A percentile compares a stretch with the other conserved stretches of the same genome.
These are phyloP conservation scores for Brachypalpus laphriformis DNA, from an alignment of 2,888 invertebrate species.

Conservation along the genomic window DNA sequence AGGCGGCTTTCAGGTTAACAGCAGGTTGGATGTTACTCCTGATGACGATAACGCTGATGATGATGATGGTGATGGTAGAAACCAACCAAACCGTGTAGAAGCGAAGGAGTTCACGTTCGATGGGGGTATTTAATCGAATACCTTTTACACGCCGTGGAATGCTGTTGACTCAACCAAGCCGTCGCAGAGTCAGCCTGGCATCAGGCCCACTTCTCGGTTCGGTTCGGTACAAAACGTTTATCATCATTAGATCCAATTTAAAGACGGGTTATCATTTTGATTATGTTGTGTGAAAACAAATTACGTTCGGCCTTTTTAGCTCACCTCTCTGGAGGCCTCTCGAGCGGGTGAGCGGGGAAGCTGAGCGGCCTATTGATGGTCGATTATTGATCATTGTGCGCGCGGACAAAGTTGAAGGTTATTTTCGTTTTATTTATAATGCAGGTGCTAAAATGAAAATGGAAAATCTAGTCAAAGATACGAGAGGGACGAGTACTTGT, in stretches of 20 bases:
- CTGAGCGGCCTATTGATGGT: constrained; percentile 37
- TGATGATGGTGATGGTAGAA: constrained; percentile 53
- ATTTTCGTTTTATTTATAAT: constrained; percentile 36
- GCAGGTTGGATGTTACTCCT: constrained; percentile 71
- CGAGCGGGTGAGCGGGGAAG: not conserved
- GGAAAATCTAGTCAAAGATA: constrained; percentile 27
- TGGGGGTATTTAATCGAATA: constrained; percentile 82
- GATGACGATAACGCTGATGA: constrained; percentile 73
- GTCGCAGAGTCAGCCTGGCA: not conserved
- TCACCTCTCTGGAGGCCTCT: too few relatives aligned
- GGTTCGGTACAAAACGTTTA: constrained; percentile 79
- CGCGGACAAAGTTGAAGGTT: constrained; percentile 73
- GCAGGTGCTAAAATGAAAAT: constrained; percentile 67
- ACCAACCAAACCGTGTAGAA: constrained; percentile 4
- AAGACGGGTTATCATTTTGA: constrained; percentile 83
- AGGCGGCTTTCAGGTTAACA: constrained; percentile 67
- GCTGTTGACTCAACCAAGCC: constrained; percentile 75
- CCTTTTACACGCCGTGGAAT: constrained; percentile 83
- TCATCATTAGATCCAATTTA: constrained; percentile 83
- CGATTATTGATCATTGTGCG: constrained; percentile 62
- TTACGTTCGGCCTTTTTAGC: constrained; percentile 80
- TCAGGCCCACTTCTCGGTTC: constrained; percentile 56
- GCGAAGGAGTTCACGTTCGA: constrained; percentile 68
- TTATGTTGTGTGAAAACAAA: constrained; percentile 83
- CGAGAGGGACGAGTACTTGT: not conserved